Evolutionary conservation across 2,113 vertebrate species (phyloP), one percentile per base, ranked within the genome.

Genomic region (Platichthys stellatus): DNA sequence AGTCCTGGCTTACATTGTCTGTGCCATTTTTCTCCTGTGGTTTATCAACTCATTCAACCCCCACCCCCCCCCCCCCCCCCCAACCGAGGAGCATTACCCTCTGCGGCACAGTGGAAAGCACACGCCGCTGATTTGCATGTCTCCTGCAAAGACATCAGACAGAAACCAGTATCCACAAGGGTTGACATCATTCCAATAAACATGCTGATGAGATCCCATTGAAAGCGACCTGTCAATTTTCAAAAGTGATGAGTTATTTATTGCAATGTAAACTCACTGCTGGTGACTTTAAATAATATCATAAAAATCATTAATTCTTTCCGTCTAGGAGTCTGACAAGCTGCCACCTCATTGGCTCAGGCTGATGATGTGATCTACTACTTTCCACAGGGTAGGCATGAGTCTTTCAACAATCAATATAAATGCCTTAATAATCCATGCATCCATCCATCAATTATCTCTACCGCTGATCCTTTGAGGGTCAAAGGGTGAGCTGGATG

Each of bases 1-100:
- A 65, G 40, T 75, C 81, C 77, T 31, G 86, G 89, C 78, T 83
- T 70, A 66, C 26, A 64, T 58, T 66, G 74, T 80, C 88, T 78
- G 78, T 87, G 90, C 83, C 85, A 89, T 89, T 90, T 43, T 51
- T 84, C 88, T 89, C 53, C 73, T 86, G 90, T 43, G 89, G 90
- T 86, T 83, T 64, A 84, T 88, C 89, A 47, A 78, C 78, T 90
- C 89, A 81, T 86, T 91, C 86, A 80, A 76, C 86, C 84, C 76
- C 80, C 72, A 2, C 62, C 13, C 2, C 23, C 72, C 35, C n/a
- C 53, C 47, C 28, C 70, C 18, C 9, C 18, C 17, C 20, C 49
- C 57, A 73, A 60, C 69, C 69, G 18, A 23, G 57, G 67, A 78
- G 76, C 49, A 80, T 85, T 81, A 84, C 74, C 83, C 78, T 54